These are phyloP conservation scores for Acrocephalus kingi DNA, from an alignment of 2,113 vertebrate genomes.

Conservation along the genomic window DNA sequence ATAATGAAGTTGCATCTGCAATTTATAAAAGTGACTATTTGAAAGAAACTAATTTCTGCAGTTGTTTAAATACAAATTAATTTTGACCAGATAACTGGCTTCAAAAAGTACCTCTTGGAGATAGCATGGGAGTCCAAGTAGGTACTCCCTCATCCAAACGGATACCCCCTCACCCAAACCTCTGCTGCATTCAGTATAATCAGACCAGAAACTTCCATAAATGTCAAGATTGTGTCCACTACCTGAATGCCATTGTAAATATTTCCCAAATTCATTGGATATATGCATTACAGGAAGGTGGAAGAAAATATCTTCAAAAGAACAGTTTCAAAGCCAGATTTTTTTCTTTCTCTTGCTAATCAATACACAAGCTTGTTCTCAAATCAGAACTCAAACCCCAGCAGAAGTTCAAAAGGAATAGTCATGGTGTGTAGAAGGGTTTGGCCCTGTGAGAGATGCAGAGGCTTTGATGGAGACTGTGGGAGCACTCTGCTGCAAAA, in stretches of 20 bases:
- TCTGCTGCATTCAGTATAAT: not conserved
- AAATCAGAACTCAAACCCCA: not conserved
- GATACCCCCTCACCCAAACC: not conserved
- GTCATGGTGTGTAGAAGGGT: not conserved
- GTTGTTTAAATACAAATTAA: not conserved
- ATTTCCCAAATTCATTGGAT: not conserved
- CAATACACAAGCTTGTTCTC: slow-evolving; percentile 2
- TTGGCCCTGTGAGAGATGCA: not conserved
- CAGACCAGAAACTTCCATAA: not conserved
- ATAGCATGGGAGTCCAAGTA: not conserved
- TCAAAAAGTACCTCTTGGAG: not conserved
- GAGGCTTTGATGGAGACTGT: not conserved
- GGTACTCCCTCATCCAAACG: not conserved
- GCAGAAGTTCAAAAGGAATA: slow-evolving; percentile 21
- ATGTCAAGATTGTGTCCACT: not conserved
- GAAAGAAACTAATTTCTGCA: not conserved
- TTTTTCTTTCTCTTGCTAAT: not conserved
- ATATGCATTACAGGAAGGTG: not conserved
- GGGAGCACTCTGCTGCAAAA: not conserved
- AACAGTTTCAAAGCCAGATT: slow-evolving; percentile 16
- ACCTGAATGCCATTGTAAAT: not conserved
- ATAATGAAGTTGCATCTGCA: not conserved
- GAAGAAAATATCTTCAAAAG: slow-evolving; percentile 22
- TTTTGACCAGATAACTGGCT: not conserved
- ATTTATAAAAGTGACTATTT: not conserved